phyloP scores from a whole-genome alignment of 1,140 invertebrate genomes.

The Drosophila watanabei region DNA sequence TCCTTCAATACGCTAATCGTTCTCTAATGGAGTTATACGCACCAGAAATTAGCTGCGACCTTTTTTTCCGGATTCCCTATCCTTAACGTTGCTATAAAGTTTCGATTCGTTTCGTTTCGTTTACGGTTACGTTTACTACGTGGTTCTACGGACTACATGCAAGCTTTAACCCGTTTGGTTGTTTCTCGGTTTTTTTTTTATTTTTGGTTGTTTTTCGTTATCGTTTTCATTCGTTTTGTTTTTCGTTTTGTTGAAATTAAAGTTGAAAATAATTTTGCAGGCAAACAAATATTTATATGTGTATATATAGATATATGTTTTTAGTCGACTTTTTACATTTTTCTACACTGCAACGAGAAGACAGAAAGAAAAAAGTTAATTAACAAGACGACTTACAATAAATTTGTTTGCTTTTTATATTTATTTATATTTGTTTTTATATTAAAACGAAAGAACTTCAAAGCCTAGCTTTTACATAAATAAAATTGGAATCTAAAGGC shows the following conservation, averaged over 20 bases:
- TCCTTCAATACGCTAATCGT: conserved; percentile 63
- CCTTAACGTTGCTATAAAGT: conserved; percentile 23
- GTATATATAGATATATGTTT: conserved; percentile 65
- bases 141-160: conserved; percentile 42
- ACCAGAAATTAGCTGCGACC: conserved; percentile 67
- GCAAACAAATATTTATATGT: conserved; percentile 74
- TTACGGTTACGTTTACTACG: conserved; percentile 35
- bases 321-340: conserved; percentile 85
- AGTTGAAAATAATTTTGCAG: conserved; percentile 79
- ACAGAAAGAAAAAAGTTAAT: conserved; percentile 19
- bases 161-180: conserved; percentile 64
- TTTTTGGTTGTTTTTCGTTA: conserved; percentile 48
- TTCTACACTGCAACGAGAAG: conserved; percentile 81
- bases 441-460: neutral
- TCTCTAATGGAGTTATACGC: conserved; percentile 81
- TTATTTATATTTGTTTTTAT: neutral
- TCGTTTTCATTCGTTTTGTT: conserved; percentile 25
- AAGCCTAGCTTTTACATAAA: neutral
- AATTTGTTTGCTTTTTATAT: neutral
- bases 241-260: conserved; percentile 70
- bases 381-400: neutral
- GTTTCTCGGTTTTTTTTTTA: conserved; percentile 28
- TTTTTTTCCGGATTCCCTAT: conserved; percentile 34
- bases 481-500: neutral
- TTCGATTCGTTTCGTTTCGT: conserved; percentile 44